Percentiles rank a stretch among this genome's conserved stretches.
phyloP scores from a whole-genome alignment of 2,113 vertebrate genomes.

The Ictidomys tridecemlineatus region DNA sequence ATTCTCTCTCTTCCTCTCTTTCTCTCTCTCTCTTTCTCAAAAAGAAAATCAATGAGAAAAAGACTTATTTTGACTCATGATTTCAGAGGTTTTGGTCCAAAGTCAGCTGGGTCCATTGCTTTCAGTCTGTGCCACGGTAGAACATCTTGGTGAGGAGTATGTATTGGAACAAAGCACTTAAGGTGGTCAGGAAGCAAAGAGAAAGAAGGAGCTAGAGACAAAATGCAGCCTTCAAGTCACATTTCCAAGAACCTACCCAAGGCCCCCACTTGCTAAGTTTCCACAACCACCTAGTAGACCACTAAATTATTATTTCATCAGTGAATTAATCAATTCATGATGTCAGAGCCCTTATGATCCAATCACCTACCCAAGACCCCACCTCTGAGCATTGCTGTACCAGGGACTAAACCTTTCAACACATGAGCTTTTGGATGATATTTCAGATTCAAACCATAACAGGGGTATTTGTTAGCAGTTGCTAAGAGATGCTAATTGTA shows the following conservation, averaged over 20 bases:
- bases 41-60: neutral
- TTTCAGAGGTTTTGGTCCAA: neutral
- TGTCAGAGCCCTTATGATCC: neutral
- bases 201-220: neutral
- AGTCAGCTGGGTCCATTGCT: neutral
- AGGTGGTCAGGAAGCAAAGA: neutral
- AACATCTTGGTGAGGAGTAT: neutral
- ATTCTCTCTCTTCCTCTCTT: too few relatives aligned
- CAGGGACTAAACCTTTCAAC: neutral
- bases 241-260: neutral
- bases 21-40: too few relatives aligned
- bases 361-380: neutral
- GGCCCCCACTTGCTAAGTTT: neutral
- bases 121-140: neutral
- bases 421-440: neutral
- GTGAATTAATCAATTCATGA: neutral
- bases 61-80: neutral
- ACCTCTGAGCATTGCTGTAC: neutral
- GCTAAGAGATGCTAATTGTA: slow-evolving; percentile 51
- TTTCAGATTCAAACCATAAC: neutral
- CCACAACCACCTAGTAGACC: neutral
- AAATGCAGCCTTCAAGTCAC: neutral
- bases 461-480: neutral
- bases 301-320: neutral
- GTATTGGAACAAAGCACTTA: neutral